Evolutionary conservation across 2,888 invertebrate genomes (phyloP), one percentile per base, ranked within the genome.

Genomic region (Brachylomia viminalis): DNA sequence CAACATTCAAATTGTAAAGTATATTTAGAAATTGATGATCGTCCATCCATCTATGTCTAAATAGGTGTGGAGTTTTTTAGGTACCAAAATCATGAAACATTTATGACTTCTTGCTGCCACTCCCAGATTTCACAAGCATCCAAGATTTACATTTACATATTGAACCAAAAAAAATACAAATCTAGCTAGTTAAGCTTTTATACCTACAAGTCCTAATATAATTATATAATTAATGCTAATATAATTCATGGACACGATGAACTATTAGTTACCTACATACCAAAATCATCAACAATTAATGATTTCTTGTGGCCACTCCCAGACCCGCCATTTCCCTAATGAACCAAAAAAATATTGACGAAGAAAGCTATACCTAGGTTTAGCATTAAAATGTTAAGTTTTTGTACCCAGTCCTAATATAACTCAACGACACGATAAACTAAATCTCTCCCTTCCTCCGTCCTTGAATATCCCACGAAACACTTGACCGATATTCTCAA

Each of bases 401-500:
- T 65, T 47, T 13, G 0, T 15, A 20, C 13, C 23, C 23, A 5
- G 15, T 38, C 15, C 42, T 7, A 72, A 59, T n/a, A 33, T 59
- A 72, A 71, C 30, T 66, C 79, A 72, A 79, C 74, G 80, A 58
- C 33, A 49, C n/a, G 0, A n/a, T n/a, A 33, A 33, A 61, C 59
- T 58, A 1, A 58, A 45, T 61, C n/a, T 72, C 45, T 45, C 38
- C 10, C 15, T 45, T 65, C 58, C 75, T 66, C 10, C 33, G 79
- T 70, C 85, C 81, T 83, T 79, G 75, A 74, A 64, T 61, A 71
- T 15, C 47, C 68, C 56, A 79, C 77, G 68, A 70, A 77, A 77
- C 67, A 75, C 68, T 74, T 81, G 76, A 79, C 79, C 82, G 78
- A 77, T 61, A 70, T 76, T 65, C n/a, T 45, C 72, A 52, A 77